Percentiles rank a stretch among this genome's conserved stretches.
Evolutionary conservation across 2,888 invertebrate species (phyloP).

Genomic region (Synergus laeviventris): DNA sequence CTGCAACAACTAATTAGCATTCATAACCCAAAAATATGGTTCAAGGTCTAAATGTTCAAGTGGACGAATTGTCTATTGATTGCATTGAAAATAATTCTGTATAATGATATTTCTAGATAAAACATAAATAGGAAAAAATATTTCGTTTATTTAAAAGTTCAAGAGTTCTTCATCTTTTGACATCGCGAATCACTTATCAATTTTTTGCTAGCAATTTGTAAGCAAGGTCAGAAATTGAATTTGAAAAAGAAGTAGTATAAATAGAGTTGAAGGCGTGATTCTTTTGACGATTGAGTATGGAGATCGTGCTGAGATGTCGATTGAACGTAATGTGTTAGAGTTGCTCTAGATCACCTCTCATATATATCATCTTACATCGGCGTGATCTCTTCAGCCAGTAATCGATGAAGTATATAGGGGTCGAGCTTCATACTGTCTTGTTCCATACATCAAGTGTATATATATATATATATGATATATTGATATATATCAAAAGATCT

Average conservation of each 20-base stretch:
- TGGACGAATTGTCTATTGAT: too few species aligned
- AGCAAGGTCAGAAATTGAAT: neutral
- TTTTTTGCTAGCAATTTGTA: neutral
- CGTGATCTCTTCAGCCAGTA: conserved; percentile 6
- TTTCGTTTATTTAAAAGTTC: too few species aligned
- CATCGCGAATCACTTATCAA: neutral
- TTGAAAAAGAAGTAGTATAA: neutral
- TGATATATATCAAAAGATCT: neutral
- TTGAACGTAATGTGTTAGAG: neutral
- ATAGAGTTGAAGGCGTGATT: neutral
- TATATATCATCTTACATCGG: conserved; percentile 7
- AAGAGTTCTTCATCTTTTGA: neutral
- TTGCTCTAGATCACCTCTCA: conserved; percentile 27
- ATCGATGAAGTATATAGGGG: conserved; percentile 13
- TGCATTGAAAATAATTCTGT: too few species aligned
- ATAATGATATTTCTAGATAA: too few species aligned
- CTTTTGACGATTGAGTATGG: neutral
- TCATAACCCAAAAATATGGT: too few species aligned
- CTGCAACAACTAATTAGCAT: too few species aligned
- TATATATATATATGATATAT: neutral
- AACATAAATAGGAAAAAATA: too few species aligned
- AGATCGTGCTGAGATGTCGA: conserved; percentile 14
- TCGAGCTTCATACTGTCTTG: neutral
- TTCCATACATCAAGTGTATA: neutral
- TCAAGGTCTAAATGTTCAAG: too few species aligned